phyloP scores from a whole-genome alignment of 2,888 invertebrate species.

The Erannis defoliaria region DNA sequence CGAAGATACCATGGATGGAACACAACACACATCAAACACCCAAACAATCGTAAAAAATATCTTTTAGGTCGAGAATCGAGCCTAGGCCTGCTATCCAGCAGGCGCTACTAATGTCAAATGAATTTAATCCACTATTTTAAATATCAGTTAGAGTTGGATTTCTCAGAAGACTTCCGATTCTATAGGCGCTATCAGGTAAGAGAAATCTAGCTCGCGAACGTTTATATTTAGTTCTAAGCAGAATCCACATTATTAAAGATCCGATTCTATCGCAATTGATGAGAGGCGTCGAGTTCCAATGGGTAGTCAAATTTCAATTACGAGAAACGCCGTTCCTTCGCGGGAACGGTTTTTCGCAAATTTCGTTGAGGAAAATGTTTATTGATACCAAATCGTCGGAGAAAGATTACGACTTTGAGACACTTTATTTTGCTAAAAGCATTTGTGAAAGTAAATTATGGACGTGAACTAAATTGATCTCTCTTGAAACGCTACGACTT shows the following conservation, averaged over 20 bases:
- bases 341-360: conserved; percentile 31
- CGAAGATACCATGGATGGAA: background rate
- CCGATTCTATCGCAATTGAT: conserved; percentile 45
- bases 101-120: background rate
- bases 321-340: conserved; percentile 35
- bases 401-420: conserved; percentile 29
- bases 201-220: conserved; percentile 38
- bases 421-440: conserved; percentile 33
- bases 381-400: conserved; percentile 33
- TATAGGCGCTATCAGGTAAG: conserved; percentile 33
- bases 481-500: background rate
- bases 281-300: conserved; percentile 40
- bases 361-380: conserved; percentile 34
- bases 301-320: conserved; percentile 46
- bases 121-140: conserved; percentile 40
- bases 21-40: no score
- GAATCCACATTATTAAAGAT: conserved; percentile 40
- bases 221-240: conserved; percentile 42
- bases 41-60: no score
- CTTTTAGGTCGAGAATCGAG: no score
- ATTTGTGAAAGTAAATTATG: conserved; percentile 17
- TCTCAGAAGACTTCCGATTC: conserved; percentile 37
- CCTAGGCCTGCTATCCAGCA: no score
- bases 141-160: conserved; percentile 37
- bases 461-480: conserved; percentile 17